Base-by-base conservation (phyloP, 2,797 vertebrate species). In the Iguana delicatissima region DNA sequence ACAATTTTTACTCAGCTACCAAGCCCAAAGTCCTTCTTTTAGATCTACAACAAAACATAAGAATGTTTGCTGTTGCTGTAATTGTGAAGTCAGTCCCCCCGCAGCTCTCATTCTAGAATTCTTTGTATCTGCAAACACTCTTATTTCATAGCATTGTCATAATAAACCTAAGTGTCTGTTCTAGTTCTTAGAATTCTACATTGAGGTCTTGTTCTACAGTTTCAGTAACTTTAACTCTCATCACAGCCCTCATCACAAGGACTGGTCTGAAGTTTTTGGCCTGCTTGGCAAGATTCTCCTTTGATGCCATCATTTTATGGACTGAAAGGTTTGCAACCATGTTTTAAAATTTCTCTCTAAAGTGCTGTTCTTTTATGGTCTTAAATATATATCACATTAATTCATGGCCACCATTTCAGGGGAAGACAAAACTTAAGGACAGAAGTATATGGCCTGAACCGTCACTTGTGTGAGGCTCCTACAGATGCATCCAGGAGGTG, bases 171-270 rank as follows among this genome's bases (percentile, higher is more conserved):
- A 69, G 62, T 13, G 16, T 81, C 55, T 80, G 16, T 86, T 29
- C 38, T 76, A 59, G 42, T 86, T 86, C 83, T 90, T 73, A 90
- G 89, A 90, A 90, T 8, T 55, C n/a, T 83, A 67, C 32, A 32
- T 82, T 83, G 73, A 42, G 42, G 55, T 18, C 73, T 67, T 55
- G n/a, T 69, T 79, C 22, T 80, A 38, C 55, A 6, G 16, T 18
- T 67, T 87, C 42, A 35, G 16, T 42, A 38, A 50, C 57, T 38
- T 22, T 76, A 10, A 73, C 24, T 55, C 72, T 76, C 81, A 20
- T 35, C 64, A 26, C 52, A 74, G 77, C n/a, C 14, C 29, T 24
- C 67, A 38, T 59, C 55, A 59, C 42, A 76, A 52, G 14, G 10
- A 24, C 32, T 24, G 38, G 52, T 9, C n/a, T 82, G 32, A 52